Evolutionary conservation across 2,113 vertebrate species (phyloP).

Genomic region (Dromas ardeola): DNA sequence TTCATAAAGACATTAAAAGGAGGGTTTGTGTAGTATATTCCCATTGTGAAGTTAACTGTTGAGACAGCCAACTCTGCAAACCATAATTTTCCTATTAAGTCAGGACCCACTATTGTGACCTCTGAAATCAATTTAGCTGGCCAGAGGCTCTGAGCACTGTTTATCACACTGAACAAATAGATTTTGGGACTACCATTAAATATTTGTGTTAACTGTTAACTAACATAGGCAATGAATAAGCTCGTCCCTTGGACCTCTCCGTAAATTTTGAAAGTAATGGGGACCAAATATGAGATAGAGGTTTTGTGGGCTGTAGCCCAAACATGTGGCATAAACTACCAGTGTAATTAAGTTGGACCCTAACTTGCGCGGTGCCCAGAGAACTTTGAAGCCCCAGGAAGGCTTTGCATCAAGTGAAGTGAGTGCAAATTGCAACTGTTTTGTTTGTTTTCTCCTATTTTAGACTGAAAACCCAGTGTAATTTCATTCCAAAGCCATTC

Average conservation of each 20-base stretch:
- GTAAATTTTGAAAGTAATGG: not conserved
- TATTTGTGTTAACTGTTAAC: constrained; percentile 3
- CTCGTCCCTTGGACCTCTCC: not conserved
- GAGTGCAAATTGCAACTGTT: not conserved
- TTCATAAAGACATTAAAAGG: not conserved
- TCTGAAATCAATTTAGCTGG: not conserved
- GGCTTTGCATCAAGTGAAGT: not conserved
- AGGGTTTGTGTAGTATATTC: not conserved
- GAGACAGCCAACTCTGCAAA: not conserved
- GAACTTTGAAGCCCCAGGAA: not conserved
- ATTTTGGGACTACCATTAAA: not conserved
- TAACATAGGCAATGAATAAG: not conserved
- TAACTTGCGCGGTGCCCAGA: not conserved
- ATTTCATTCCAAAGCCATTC: not conserved
- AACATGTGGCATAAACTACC: not conserved
- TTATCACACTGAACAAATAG: not conserved
- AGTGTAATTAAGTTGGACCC: not conserved
- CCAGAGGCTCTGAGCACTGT: not conserved
- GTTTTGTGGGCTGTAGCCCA: not conserved
- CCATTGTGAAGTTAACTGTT: not conserved
- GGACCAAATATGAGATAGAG: not conserved
- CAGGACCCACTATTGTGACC: not conserved
- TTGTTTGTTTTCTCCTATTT: constrained; percentile 45
- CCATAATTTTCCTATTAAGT: not conserved
- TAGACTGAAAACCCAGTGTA: not conserved